Evolutionary conservation across 2,888 invertebrate genomes (phyloP).

Genomic region (Agrochola circellaris): DNA sequence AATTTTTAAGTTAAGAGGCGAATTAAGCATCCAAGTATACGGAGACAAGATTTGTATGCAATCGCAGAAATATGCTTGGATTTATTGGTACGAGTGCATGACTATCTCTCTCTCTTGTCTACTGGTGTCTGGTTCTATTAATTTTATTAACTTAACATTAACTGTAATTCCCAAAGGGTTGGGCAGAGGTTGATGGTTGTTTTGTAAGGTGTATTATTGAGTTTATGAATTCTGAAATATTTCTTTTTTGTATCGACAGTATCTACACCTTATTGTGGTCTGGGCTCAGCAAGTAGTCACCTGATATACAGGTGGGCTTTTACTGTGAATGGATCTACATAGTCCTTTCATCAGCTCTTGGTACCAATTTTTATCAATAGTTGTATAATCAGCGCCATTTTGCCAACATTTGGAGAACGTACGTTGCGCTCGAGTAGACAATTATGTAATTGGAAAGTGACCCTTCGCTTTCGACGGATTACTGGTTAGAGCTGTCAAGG

Average conservation of each 20-base stretch:
- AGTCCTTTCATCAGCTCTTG: not conserved
- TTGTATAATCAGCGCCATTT: constrained; percentile 56
- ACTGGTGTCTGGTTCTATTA: not conserved
- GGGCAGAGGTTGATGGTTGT: too few relatives aligned
- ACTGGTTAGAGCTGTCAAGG: constrained; percentile 85
- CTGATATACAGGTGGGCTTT: not conserved
- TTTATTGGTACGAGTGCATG: not conserved
- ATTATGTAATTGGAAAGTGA: constrained; percentile 79
- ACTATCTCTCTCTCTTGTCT: not conserved
- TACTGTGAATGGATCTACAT: not conserved
- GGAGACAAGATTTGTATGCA: not conserved
- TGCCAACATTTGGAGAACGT: constrained; percentile 73
- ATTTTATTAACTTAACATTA: not conserved
- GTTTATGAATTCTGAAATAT: not conserved
- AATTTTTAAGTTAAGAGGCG: not conserved
- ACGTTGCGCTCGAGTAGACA: constrained; percentile 78
- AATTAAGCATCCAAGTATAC: not conserved
- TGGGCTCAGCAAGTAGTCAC: not conserved
- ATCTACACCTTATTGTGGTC: not conserved
- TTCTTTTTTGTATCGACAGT: not conserved
- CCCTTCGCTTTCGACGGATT: constrained; percentile 86
- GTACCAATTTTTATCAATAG: constrained; percentile 19
- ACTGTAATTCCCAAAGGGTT: not conserved
- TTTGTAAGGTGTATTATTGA: too few relatives aligned
- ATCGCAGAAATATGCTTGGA: not conserved